These are phyloP conservation scores for Epizoanthus rinbou DNA, from an alignment of 92 coral and sea anemone species.

Conservation along the genomic window DNA sequence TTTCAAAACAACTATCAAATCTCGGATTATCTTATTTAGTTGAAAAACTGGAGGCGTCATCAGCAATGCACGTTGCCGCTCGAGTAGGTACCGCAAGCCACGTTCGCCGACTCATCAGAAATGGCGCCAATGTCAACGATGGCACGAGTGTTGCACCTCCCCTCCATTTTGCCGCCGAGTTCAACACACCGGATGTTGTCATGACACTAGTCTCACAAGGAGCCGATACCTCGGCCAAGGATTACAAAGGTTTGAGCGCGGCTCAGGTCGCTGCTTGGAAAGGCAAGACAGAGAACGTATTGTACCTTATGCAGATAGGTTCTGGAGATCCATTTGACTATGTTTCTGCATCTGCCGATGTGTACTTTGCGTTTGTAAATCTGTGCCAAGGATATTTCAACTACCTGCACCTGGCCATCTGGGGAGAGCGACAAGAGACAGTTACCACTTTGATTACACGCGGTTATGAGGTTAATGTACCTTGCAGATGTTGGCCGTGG, in stretches of 20 bases:
- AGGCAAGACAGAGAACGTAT: not conserved
- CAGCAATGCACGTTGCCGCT: not conserved
- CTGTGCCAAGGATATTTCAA: conserved; percentile 31
- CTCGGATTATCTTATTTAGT: not conserved
- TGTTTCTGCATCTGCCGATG: too few species aligned
- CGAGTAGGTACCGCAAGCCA: not conserved
- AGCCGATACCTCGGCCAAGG: conserved; percentile 2
- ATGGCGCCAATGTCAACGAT: conserved; percentile 1
- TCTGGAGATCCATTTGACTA: conserved; percentile 3
- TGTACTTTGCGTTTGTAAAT: not conserved
- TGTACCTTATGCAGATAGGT: conserved; percentile 3
- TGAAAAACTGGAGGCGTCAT: not conserved
- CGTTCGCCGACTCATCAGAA: not conserved
- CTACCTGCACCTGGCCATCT: conserved; percentile 28
- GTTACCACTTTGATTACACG: conserved; percentile 9
- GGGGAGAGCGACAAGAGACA: conserved; percentile 17
- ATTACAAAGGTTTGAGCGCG: conserved; percentile 15
- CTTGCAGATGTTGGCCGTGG: not conserved
- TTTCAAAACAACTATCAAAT: not conserved
- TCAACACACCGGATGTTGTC: conserved; percentile 16
- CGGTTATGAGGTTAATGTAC: conserved; percentile 6
- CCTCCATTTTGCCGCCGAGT: conserved; percentile 35
- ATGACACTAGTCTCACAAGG: not conserved
- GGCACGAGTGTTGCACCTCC: not conserved
- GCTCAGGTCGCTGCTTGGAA: not conserved